Percentiles rank a stretch among this genome's conserved stretches.
Evolutionary conservation across 2,113 vertebrate genomes (phyloP).

Genomic region (Suncus etruscus): DNA sequence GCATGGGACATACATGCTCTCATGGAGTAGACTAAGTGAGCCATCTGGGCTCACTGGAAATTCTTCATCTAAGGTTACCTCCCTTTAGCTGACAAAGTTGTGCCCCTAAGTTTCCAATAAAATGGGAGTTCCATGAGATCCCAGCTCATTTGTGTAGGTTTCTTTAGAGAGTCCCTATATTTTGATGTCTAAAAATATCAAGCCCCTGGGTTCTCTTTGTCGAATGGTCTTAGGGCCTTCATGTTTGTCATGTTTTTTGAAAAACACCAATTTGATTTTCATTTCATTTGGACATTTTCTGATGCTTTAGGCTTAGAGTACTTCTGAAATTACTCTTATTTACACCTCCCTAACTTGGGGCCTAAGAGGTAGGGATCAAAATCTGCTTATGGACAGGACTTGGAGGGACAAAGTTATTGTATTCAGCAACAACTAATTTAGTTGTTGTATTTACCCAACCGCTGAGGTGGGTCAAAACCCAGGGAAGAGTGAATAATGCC

Average conservation of each 20-base stretch:
- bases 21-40: conserved; percentile 11
- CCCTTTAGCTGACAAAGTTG: conserved; percentile 46
- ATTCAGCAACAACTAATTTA: neutral
- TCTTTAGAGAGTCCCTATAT: conserved; percentile 63
- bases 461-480: neutral
- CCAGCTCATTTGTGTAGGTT: conserved; percentile 54
- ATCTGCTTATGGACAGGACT: neutral
- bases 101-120: conserved; percentile 46
- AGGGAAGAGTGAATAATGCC: neutral
- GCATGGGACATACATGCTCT: neutral
- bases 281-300: conserved; percentile 6
- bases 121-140: conserved; percentile 54
- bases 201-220: neutral
- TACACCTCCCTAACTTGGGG: neutral
- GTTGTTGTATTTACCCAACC: no score
- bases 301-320: neutral
- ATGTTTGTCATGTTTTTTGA: neutral
- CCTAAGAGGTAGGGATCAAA: neutral
- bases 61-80: conserved; percentile 28
- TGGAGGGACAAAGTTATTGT: neutral
- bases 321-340: neutral
- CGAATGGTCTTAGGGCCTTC: neutral
- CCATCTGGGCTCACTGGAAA: conserved; percentile 34
- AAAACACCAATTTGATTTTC: neutral
- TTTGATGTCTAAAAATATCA: conserved; percentile 60